Evolutionary conservation across 1,140 invertebrate species (phyloP).

Genomic region (Euura saliciscinereae): DNA sequence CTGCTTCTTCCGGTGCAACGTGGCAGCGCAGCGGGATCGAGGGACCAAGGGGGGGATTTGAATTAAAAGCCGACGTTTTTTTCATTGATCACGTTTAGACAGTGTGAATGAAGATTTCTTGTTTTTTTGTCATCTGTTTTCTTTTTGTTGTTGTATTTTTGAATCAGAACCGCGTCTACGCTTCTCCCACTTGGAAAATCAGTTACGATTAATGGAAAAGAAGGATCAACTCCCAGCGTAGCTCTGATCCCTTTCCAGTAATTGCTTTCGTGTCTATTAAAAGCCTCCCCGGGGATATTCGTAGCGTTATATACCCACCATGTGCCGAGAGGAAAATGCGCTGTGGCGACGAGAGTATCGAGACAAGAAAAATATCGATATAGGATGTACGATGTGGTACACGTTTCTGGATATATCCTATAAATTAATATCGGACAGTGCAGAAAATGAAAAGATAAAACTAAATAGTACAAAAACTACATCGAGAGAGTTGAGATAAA

Average conservation of each 20-base stretch:
- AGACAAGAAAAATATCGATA: too few species aligned
- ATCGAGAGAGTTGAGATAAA: too few species aligned
- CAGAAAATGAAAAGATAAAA: background rate
- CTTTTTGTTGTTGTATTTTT: background rate
- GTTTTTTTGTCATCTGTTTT: background rate
- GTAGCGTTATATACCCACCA: background rate
- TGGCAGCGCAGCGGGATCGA: too few species aligned
- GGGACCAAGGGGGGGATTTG: too few species aligned
- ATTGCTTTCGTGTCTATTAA: slow-evolving; percentile 7
- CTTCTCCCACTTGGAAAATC: background rate
- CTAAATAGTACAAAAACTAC: too few species aligned
- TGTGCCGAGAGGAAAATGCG: too few species aligned
- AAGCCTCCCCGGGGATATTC: background rate
- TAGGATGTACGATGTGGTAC: too few species aligned
- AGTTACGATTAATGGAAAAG: background rate
- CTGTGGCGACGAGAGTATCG: too few species aligned
- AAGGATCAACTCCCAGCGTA: background rate
- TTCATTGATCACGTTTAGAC: too few species aligned
- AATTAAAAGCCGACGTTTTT: too few species aligned
- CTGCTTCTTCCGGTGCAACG: too few species aligned
- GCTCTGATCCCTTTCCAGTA: background rate
- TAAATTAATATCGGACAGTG: background rate
- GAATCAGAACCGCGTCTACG: background rate
- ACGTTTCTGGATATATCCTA: background rate
- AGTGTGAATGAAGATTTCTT: background rate